Evolutionary conservation across 2,888 invertebrate genomes (phyloP), one percentile per base, ranked within the genome.

Genomic region (Laspeyria flexula): DNA sequence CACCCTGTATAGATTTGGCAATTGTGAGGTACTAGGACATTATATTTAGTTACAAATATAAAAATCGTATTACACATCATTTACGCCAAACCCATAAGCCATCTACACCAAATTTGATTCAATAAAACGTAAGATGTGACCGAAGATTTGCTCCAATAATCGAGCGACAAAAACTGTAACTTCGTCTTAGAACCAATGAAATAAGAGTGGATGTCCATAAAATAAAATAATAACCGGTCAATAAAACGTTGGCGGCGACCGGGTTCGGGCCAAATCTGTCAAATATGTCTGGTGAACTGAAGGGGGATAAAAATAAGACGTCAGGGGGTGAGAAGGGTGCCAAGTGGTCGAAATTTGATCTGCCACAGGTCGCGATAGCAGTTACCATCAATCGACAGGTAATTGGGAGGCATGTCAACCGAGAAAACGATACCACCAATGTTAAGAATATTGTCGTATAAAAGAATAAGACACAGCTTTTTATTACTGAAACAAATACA

Each of bases 141-240:
- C 77, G 77, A 81, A 83, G 83, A 85, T 86, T 86, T 85, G 76
- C 73, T 76, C 81, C 85, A 86, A 89, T 88, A 88, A 89, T 83
- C 83, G 79, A 73, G 80, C 80, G 83, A 85, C 85, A 87, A 86
- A 89, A 88, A 84, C 83, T 83, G 83, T 87, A 85, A 89, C 81
- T 83, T 77, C 77, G 67, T 79, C 85, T 85, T 80, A 85, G 79
- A 71, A 75, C 82, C 89, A 79, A 87, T 90, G 89, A 91, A 91
- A 90, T 89, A 88, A 83, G 88, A 90, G 89, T 87, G 83, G 83
- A 81, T 85, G 86, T 83, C 85, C 81, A 90, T 92, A 91, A 92
- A 90, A 90, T 90, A 85, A 90, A 91, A 90, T 90, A 90, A 90
- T 91, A 92, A 90, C 85, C 83, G 86, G 84, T 84, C 89, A 88